Conservation (phyloP, 2,888 invertebrate genomes). For the Bugulina stolonifera region DNA sequence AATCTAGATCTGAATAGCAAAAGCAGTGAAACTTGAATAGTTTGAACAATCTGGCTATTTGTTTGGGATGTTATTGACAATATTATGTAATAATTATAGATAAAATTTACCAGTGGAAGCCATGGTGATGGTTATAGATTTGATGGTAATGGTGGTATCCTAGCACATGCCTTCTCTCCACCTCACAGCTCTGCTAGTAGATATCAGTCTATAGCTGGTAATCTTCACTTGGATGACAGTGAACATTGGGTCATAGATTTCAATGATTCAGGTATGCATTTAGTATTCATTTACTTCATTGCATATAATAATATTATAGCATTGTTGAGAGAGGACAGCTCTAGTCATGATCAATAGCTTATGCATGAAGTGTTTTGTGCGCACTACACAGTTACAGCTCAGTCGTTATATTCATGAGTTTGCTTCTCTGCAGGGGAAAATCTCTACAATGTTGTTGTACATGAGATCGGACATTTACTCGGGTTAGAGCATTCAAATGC, state of each 20-base stretch:
- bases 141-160: conserved; percentile 18
- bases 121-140: conserved; percentile 21
- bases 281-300: too few species aligned
- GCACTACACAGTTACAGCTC: too few species aligned
- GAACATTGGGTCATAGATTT: background rate
- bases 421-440: conserved; percentile 25
- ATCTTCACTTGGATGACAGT: conserved; percentile 15
- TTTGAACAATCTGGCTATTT: too few species aligned
- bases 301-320: too few species aligned
- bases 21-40: too few species aligned
- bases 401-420: too few species aligned
- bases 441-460: background rate
- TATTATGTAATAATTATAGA: background rate
- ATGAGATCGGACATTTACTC: conserved; percentile 23
- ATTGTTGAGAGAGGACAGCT: too few species aligned
- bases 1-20: too few species aligned
- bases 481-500: conserved; percentile 24
- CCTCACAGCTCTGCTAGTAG: background rate
- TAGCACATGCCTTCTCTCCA: conserved; percentile 26
- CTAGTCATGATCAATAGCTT: too few species aligned
- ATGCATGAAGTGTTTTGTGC: too few species aligned
- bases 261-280: too few species aligned
- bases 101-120: background rate
- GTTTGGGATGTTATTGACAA: too few species aligned
- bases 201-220: background rate